Conservation (phyloP, 2,797 vertebrate genomes). For the Silurus aristotelis region DNA sequence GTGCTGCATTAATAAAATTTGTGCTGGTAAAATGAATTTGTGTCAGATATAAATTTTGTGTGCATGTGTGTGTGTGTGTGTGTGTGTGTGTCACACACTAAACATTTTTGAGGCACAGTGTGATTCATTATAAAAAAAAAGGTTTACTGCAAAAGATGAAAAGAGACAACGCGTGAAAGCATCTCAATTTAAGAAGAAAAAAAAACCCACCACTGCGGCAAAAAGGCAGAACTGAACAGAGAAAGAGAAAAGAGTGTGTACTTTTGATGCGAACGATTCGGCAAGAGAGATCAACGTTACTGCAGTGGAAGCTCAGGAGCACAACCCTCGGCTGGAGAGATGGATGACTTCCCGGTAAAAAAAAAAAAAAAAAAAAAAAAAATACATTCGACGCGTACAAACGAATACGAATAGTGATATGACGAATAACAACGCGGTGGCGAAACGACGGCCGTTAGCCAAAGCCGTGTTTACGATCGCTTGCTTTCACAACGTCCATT, state of each 20-base stretch:
- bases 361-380: not conserved
- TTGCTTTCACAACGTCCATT: not conserved
- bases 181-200: slow-evolving; percentile 49
- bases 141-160: slow-evolving; percentile 61
- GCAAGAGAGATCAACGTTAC: slow-evolving; percentile 60
- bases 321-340: slow-evolving; percentile 57
- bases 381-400: slow-evolving; percentile 35
- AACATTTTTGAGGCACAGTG: slow-evolving; percentile 22
- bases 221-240: slow-evolving; percentile 53
- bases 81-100: no score
- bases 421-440: no score
- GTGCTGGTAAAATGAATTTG: no score
- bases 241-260: slow-evolving; percentile 54
- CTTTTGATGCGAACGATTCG: slow-evolving; percentile 66
- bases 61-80: no score
- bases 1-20: no score
- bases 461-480: not conserved
- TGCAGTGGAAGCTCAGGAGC: slow-evolving; percentile 54
- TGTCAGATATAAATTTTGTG: no score
- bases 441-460: not conserved
- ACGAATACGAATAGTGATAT: no score
- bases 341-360: slow-evolving; percentile 51
- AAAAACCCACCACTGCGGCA: slow-evolving; percentile 45
- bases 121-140: slow-evolving; percentile 49
- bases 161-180: slow-evolving; percentile 61